These are phyloP conservation scores for Eledona agricola DNA, from an alignment of 2,888 invertebrate species.

Conservation along the genomic window DNA sequence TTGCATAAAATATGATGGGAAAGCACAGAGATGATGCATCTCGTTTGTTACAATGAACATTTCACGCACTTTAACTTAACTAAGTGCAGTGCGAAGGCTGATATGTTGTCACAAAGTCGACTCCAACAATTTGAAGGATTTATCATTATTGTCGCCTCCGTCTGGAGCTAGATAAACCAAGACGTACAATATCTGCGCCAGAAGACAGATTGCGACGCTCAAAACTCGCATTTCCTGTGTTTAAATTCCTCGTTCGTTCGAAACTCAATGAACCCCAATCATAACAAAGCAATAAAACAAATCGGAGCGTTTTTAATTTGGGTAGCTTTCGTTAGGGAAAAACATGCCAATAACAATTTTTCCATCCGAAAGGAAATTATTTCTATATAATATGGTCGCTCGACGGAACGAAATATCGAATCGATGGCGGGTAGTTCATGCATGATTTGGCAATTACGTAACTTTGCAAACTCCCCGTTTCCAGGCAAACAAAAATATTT, in stretches of 20 bases:
- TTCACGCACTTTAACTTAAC: no score
- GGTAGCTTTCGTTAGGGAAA: not conserved
- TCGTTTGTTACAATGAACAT: no score
- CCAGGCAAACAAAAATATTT: constrained; percentile 31
- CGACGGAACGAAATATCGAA: constrained; percentile 18
- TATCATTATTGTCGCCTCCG: constrained; percentile 13
- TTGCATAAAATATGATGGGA: no score
- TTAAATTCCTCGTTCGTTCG: constrained; percentile 6
- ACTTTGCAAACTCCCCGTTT: constrained; percentile 24
- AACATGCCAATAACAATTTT: constrained; percentile 10
- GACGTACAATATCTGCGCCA: constrained; percentile 2
- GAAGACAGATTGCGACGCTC: constrained; percentile 12
- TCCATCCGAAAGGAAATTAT: constrained; percentile 6
- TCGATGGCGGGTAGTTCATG: constrained; percentile 26
- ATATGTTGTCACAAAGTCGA: not conserved
- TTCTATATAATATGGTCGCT: constrained; percentile 6
- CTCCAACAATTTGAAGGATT: constrained; percentile 3
- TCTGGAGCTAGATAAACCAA: constrained; percentile 2
- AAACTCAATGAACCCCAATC: constrained; percentile 11
- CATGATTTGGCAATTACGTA: constrained; percentile 31
- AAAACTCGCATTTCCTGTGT: constrained; percentile 2
- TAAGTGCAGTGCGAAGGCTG: no score
- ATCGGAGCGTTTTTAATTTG: constrained; percentile 10
- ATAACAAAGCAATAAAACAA: constrained; percentile 16
- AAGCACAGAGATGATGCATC: no score